phyloP scores from a whole-genome alignment of 2,888 invertebrate genomes.

The Sminthurides aquaticus region DNA sequence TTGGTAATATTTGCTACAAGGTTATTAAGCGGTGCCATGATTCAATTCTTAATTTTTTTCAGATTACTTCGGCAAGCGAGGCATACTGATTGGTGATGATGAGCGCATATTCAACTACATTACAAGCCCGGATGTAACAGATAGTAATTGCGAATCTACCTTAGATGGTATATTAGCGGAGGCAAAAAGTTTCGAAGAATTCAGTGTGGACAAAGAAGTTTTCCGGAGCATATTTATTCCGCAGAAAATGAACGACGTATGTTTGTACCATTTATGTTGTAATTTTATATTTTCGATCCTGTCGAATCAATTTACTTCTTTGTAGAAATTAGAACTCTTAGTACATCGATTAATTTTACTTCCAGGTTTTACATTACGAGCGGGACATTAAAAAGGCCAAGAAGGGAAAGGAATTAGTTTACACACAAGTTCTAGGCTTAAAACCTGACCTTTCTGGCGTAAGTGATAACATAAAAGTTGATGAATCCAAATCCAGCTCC shows the following conservation, averaged over 20 bases:
- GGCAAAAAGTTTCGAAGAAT: slow-evolving; percentile 58
- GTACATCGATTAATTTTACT: too few relatives aligned
- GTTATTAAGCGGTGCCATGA: too few relatives aligned
- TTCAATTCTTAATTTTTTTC: slow-evolving; percentile 47
- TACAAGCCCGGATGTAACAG: slow-evolving; percentile 79
- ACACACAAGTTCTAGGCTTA: slow-evolving; percentile 78
- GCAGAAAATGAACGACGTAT: slow-evolving; percentile 78
- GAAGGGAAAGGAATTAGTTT: slow-evolving; percentile 65
- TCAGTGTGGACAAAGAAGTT: slow-evolving; percentile 75
- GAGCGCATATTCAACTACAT: slow-evolving; percentile 93
- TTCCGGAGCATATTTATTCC: slow-evolving; percentile 93
- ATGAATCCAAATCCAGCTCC: too few relatives aligned
- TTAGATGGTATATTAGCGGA: slow-evolving; percentile 65
- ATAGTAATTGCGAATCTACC: slow-evolving; percentile 71
- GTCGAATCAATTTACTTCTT: too few relatives aligned
- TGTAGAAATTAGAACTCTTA: too few relatives aligned
- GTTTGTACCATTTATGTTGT: too few relatives aligned
- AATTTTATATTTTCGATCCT: too few relatives aligned
- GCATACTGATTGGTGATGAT: slow-evolving; percentile 82
- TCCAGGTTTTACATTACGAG: slow-evolving; percentile 71
- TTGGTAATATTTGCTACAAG: too few relatives aligned
- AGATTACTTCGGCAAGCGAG: slow-evolving; percentile 81
- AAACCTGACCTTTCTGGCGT: slow-evolving; percentile 71
- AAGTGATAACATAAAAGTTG: slow-evolving; percentile 50
- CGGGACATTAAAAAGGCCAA: slow-evolving; percentile 75